These are phyloP conservation scores for Tychaedon coryphoeus DNA, from an alignment of 2,113 vertebrate species.

Conservation along the genomic window DNA sequence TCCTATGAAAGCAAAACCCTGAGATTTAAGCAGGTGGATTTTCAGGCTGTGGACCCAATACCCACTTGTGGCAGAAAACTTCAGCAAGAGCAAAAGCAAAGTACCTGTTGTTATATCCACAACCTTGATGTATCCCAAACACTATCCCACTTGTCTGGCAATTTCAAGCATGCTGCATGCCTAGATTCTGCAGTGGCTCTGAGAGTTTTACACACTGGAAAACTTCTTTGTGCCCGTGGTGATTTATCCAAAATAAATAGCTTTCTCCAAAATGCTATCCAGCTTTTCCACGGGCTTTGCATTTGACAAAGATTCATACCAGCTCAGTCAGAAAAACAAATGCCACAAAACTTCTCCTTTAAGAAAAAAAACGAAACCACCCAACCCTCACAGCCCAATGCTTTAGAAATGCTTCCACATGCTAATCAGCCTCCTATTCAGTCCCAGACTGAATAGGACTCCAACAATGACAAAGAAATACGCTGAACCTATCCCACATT, in stretches of 20 bases:
- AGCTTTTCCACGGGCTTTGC: conserved; percentile 43
- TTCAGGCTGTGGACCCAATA: not conserved
- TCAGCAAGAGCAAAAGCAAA: not conserved
- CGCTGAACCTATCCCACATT: conserved; percentile 66
- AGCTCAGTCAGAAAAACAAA: conserved; percentile 59
- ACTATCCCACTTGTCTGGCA: not conserved
- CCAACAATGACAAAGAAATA: conserved; percentile 76
- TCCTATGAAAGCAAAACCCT: not conserved
- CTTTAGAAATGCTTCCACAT: conserved; percentile 76
- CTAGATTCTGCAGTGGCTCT: not conserved
- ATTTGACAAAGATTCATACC: conserved; percentile 59
- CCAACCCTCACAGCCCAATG: conserved; percentile 37
- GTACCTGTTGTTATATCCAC: not conserved
- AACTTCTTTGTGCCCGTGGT: not conserved
- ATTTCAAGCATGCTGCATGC: not conserved
- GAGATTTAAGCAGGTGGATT: conserved; percentile 29
- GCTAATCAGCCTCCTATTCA: conserved; percentile 79
- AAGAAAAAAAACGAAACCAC: not conserved
- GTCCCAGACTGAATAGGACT: conserved; percentile 72
- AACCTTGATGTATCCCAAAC: not conserved
- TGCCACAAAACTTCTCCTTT: conserved; percentile 70
- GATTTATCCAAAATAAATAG: conserved; percentile 41
- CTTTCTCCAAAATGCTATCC: not conserved
- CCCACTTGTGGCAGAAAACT: not conserved
- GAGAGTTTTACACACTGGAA: not conserved